phyloP scores from a whole-genome alignment of 1,140 invertebrate genomes.

The Drosophila erecta region DNA sequence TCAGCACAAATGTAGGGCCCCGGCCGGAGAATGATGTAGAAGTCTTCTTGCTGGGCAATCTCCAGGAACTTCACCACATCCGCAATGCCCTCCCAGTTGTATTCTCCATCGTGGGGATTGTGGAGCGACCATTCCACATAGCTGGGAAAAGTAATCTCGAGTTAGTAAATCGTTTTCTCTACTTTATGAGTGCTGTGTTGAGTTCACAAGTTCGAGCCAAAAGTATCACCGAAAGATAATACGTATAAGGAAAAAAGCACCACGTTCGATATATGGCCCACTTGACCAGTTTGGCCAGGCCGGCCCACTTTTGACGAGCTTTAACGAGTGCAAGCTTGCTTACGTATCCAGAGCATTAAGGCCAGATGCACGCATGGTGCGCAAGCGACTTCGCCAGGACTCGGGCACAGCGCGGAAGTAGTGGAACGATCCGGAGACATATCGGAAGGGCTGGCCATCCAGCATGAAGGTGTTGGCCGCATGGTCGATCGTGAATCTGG shows the following conservation, averaged over 20 bases:
- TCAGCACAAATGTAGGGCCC: conserved; percentile 98
- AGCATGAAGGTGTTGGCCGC: conserved; percentile 91
- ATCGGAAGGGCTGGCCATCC: conserved; percentile 92
- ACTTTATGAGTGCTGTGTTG: neutral
- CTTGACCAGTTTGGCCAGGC: no score
- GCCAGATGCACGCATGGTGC: conserved; percentile 92
- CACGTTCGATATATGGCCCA: no score
- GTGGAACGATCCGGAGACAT: conserved; percentile 95
- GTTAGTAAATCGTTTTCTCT: neutral
- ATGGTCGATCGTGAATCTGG: conserved; percentile 87
- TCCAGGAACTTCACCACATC: conserved; percentile 92
- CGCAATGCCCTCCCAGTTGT: conserved; percentile 91
- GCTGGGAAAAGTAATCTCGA: conserved; percentile 84
- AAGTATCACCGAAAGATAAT: no score
- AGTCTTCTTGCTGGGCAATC: conserved; percentile 91
- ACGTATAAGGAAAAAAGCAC: no score
- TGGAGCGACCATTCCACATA: conserved; percentile 97
- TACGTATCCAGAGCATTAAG: conserved; percentile 96
- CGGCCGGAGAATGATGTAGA: conserved; percentile 94
- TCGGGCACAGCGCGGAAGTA: conserved; percentile 93
- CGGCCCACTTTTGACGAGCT: neutral
- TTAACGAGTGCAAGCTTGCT: conserved; percentile 72
- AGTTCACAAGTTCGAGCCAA: no score
- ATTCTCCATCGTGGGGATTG: conserved; percentile 90
- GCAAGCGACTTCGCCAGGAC: conserved; percentile 93